Evolutionary conservation across 2,888 invertebrate genomes (phyloP).

Genomic region (Heliconius erato): DNA sequence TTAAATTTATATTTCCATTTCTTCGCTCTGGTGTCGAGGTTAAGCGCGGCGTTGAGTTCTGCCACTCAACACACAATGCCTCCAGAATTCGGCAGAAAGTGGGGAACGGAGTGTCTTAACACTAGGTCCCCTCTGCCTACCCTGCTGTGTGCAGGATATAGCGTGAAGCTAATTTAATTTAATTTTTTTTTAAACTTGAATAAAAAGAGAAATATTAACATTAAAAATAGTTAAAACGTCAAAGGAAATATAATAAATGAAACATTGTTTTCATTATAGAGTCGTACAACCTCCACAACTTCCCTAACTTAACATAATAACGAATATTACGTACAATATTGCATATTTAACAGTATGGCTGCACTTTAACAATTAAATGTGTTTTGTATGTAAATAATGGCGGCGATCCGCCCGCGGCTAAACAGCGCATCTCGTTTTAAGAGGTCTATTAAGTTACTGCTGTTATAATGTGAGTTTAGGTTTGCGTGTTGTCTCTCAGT

Average conservation of each 20-base stretch:
- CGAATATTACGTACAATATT: constrained; percentile 7
- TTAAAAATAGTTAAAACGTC: background rate
- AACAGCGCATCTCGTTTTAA: constrained; percentile 21
- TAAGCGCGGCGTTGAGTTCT: too few species aligned
- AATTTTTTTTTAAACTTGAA: too few species aligned
- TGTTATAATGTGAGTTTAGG: background rate
- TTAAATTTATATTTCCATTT: too few species aligned
- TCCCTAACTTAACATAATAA: background rate
- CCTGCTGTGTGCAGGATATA: too few species aligned
- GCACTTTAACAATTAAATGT: constrained; percentile 26
- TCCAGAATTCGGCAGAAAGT: too few species aligned
- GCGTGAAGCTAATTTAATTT: too few species aligned
- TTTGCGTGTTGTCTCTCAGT: background rate
- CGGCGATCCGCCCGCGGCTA: background rate
- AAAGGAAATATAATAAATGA: background rate
- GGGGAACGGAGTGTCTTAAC: too few species aligned
- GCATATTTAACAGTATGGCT: background rate
- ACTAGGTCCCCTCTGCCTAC: too few species aligned
- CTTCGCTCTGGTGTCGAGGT: too few species aligned
- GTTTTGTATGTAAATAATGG: constrained; percentile 22
- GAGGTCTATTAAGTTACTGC: constrained; percentile 1
- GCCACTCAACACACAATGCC: too few species aligned
- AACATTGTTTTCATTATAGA: background rate
- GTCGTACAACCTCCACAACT: background rate
- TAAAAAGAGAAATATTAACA: background rate